A percentile compares a stretch with the other conserved stretches of the same genome.
phyloP scores from a whole-genome alignment of 35 echinoderm and acorn worm genomes.

The Patiria miniata region DNA sequence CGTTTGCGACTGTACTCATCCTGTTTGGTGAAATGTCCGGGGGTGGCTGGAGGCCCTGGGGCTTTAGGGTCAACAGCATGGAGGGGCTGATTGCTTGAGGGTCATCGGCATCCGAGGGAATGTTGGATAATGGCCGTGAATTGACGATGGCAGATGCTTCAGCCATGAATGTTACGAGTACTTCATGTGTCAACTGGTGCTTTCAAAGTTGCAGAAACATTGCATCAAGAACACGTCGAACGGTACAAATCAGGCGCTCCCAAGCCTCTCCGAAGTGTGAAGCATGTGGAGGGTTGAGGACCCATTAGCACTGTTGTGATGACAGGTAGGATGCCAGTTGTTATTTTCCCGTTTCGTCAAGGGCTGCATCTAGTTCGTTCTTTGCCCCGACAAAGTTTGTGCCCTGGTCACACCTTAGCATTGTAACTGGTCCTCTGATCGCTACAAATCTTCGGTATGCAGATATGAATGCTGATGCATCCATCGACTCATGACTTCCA shows the following conservation, averaged over 20 bases:
- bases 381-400: slow-evolving; percentile 42
- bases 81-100: neutral
- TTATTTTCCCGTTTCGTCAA: slow-evolving; percentile 28
- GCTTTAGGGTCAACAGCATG: neutral
- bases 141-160: neutral
- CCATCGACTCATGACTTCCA: slow-evolving; percentile 2
- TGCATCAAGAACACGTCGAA: slow-evolving; percentile 29
- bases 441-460: slow-evolving; percentile 35
- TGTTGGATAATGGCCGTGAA: neutral
- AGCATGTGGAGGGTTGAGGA: slow-evolving; percentile 54
- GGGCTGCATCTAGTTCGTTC: slow-evolving; percentile 25
- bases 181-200: neutral
- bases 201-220: neutral
- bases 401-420: slow-evolving; percentile 14
- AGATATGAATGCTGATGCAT: neutral
- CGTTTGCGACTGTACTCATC: neutral
- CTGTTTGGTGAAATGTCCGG: neutral
- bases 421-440: slow-evolving; percentile 25
- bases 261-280: slow-evolving; percentile 52
- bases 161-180: neutral
- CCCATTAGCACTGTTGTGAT: slow-evolving; percentile 25
- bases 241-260: slow-evolving; percentile 58
- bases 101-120: neutral
- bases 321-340: slow-evolving; percentile 21
- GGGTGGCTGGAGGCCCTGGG: neutral